Conservation (phyloP, 2,797 vertebrate genomes). For the Mycteria americana region DNA sequence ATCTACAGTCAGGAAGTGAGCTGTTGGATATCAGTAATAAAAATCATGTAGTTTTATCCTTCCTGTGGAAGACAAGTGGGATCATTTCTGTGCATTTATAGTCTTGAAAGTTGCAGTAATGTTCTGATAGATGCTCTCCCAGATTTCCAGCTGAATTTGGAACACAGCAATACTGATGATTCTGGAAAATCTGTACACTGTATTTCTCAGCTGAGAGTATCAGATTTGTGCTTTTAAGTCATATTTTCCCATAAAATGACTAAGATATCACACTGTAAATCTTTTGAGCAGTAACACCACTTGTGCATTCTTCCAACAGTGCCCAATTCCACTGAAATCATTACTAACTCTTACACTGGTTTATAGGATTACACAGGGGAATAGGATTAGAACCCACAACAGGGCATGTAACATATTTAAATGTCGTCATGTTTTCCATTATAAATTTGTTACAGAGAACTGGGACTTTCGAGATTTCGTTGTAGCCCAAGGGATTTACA, state of each 20-base stretch:
- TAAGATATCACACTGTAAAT: not conserved
- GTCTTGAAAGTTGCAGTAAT: constrained; percentile 24
- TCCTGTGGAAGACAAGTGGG: constrained; percentile 32
- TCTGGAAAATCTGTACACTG: constrained; percentile 26
- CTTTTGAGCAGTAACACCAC: not conserved
- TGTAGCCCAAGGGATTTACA: not conserved
- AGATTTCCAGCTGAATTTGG: constrained; percentile 27
- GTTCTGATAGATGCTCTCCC: not conserved
- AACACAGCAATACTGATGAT: not conserved
- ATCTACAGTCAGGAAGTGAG: not conserved
- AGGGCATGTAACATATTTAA: not conserved
- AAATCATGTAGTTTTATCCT: not conserved
- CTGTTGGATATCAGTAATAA: not conserved
- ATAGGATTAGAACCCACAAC: not conserved
- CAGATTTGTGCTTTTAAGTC: constrained; percentile 14
- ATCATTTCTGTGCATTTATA: constrained; percentile 34
- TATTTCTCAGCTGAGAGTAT: constrained; percentile 37
- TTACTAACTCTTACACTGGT: not conserved
- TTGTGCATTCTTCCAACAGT: not conserved
- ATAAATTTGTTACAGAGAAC: not conserved
- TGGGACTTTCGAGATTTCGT: not conserved
- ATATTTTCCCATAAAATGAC: not conserved
- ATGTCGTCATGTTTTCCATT: not conserved
- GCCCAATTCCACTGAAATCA: not conserved
- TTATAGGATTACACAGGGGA: too few relatives aligned